Evolutionary conservation across 2,888 invertebrate genomes (phyloP), one percentile per base, ranked within the genome.

Genomic region (Drosophila heteroneura): DNA sequence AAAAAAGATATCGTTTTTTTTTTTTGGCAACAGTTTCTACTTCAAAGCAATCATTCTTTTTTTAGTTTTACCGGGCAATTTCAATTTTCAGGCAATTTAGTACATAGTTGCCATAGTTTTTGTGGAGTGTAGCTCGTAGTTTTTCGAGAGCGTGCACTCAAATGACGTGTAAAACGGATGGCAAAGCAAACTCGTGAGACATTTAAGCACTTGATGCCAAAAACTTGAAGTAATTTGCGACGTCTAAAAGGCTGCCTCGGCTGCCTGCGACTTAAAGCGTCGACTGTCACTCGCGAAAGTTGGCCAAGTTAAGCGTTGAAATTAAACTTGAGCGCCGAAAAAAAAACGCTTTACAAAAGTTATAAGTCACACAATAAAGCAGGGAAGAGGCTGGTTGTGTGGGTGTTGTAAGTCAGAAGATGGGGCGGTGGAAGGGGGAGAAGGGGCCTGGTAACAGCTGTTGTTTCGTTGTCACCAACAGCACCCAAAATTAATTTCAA

Each of bases 171-270:
- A 88, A 82, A 70, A 74, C 64, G 70, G 58, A 70, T 67, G 66
- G 63, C 58, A 57, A 47, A 53, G 57, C 69, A 70, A 84, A 57
- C 82, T 90, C 88, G 82, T 72, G 85, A 88, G 85, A 85, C 90
- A 85, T 85, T 90, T 85, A 90, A 88, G 85, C 89, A 83, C 89
- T 90, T 90, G 79, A 88, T 85, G 79, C 76, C 82, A 85, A 81
- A 88, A 79, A 75, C 72, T 88, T 82, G 75, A 71, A 79, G 74
- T 70, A 90, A 89, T 89, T 85, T 87, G 85, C 74, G 64, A 44
- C 71, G 82, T 75, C 78, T 70, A 84, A 89, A 89, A 84, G 82
- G 88, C 47, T 26, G 26, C 78, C 74, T 39, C 28, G 39, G 66
- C 41, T 53, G 49, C 49, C 62, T 63, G 71, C 61, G 71, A 61